Conservation (phyloP, 2,888 invertebrate genomes). For the Apocheima hispidaria region DNA sequence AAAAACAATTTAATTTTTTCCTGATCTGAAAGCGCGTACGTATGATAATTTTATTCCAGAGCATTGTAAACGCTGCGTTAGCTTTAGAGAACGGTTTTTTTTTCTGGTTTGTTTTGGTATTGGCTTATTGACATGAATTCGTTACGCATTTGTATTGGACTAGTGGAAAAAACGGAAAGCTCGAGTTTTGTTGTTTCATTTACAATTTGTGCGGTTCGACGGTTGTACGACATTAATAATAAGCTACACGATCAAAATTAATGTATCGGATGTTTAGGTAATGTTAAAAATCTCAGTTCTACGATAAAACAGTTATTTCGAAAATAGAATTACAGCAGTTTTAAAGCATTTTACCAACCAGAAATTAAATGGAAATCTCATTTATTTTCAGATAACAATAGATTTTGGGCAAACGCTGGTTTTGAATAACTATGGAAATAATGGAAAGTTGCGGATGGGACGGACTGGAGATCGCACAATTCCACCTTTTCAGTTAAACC, state of each 20-base stretch:
- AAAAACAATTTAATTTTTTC: conserved; percentile 40
- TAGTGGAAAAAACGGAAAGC: background rate
- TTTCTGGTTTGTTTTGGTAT: background rate
- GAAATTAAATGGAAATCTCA: conserved; percentile 2
- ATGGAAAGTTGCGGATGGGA: background rate
- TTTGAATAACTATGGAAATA: conserved; percentile 5
- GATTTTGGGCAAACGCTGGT: background rate
- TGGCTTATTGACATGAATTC: conserved; percentile 15
- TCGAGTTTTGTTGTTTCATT: background rate
- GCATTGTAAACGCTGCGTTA: conserved; percentile 18
- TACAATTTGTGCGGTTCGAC: background rate
- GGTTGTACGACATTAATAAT: background rate
- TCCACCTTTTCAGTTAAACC: background rate
- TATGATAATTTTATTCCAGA: conserved; percentile 24
- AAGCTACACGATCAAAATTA: too few relatives aligned
- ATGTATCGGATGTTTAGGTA: too few relatives aligned
- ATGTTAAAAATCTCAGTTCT: too few relatives aligned
- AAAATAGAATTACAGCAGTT: background rate
- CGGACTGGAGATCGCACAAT: background rate
- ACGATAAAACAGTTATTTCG: conserved; percentile 1
- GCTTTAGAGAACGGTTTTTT: conserved; percentile 1
- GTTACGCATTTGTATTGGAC: conserved; percentile 17
- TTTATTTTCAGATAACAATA: conserved; percentile 10
- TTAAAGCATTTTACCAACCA: background rate
- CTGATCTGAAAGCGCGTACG: conserved; percentile 13